Percentiles rank a stretch among this genome's conserved stretches.
Evolutionary conservation across 2,113 vertebrate genomes (phyloP).

Genomic region (Sinocyclocheilus grahami): DNA sequence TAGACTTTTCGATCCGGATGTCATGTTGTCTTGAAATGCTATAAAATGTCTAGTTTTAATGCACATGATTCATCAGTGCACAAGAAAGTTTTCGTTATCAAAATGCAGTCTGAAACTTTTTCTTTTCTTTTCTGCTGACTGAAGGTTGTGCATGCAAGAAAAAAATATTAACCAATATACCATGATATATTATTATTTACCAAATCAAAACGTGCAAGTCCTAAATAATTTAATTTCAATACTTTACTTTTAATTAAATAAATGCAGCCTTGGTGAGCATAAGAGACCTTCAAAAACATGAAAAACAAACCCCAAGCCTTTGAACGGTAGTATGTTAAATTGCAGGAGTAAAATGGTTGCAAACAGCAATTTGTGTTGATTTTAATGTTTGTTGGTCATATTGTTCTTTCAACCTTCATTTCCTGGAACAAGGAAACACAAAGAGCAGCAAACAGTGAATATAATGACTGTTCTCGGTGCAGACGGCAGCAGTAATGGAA

Average conservation of each 20-base stretch:
- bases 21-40: neutral
- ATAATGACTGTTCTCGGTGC: neutral
- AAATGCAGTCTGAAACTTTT: neutral
- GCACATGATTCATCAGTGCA: neutral
- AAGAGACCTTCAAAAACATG: neutral
- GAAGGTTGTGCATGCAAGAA: neutral
- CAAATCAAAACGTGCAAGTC: no score
- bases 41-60: neutral
- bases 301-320: neutral
- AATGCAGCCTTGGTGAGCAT: neutral
- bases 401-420: neutral
- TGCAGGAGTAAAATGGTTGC: neutral
- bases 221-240: no score
- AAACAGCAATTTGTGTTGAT: neutral
- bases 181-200: no score
- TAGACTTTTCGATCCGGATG: neutral
- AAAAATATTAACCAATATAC: no score
- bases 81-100: neutral
- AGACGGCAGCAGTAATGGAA: constrained; percentile 21
- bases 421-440: neutral
- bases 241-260: neutral
- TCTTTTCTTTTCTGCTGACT: neutral
- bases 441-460: neutral
- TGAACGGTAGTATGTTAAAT: neutral
- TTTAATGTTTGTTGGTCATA: neutral